phyloP scores from a whole-genome alignment of 2,888 invertebrate genomes.

The Galerucella calmariensis region DNA sequence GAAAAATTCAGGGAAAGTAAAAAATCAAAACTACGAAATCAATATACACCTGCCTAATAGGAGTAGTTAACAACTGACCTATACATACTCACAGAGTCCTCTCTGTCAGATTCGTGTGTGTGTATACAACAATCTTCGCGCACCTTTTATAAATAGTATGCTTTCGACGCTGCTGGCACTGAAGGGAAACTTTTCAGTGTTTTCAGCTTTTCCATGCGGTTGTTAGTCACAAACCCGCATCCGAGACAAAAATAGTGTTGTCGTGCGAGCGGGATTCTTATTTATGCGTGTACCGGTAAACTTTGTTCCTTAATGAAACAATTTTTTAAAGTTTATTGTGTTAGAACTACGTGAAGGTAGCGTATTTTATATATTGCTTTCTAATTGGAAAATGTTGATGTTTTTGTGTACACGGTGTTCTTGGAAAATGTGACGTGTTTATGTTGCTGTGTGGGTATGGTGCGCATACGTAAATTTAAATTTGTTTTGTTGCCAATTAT shows the following conservation, averaged over 20 bases:
- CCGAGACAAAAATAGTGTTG: slow-evolving; percentile 40
- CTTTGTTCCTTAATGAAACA: slow-evolving; percentile 18
- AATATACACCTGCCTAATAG: slow-evolving; percentile 27
- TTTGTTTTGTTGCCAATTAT: neutral
- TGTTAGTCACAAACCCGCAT: slow-evolving; percentile 24
- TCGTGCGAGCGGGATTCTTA: slow-evolving; percentile 18
- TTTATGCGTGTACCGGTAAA: slow-evolving; percentile 13
- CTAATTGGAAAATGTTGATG: neutral
- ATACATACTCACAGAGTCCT: slow-evolving; percentile 16
- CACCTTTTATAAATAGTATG: slow-evolving; percentile 54
- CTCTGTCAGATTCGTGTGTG: slow-evolving; percentile 9
- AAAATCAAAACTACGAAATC: slow-evolving; percentile 26
- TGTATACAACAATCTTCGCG: slow-evolving; percentile 48
- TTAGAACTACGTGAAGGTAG: slow-evolving; percentile 39
- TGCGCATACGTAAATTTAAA: neutral
- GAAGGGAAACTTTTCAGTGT: slow-evolving; percentile 49
- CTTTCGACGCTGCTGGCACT: slow-evolving; percentile 46
- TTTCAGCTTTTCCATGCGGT: slow-evolving; percentile 40
- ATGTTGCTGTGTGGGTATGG: neutral
- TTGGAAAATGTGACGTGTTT: neutral
- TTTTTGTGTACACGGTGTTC: slow-evolving; percentile 25
- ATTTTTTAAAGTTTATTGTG: neutral
- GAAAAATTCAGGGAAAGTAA: slow-evolving; percentile 27
- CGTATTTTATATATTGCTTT: slow-evolving; percentile 41
- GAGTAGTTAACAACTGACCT: slow-evolving; percentile 31